Conservation (phyloP, 2,113 vertebrate species). For the Sprattus sprattus region DNA sequence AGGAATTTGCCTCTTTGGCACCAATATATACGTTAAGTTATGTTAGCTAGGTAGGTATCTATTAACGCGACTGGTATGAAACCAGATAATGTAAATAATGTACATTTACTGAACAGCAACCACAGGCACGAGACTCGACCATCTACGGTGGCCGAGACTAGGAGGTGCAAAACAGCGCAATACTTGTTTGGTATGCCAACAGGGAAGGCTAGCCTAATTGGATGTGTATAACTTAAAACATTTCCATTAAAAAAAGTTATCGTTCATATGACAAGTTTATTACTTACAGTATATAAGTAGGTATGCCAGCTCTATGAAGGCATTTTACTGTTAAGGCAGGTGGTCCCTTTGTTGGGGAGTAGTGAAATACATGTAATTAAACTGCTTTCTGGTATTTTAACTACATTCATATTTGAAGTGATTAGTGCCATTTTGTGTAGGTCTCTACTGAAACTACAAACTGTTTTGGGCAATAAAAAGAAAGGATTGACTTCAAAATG, state of each 20-base stretch:
- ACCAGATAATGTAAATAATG: neutral
- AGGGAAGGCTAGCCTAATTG: neutral
- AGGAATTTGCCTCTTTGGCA: neutral
- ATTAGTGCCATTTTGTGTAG: no score
- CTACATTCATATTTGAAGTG: no score
- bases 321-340: no score
- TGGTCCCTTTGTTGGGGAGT: no score
- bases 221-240: neutral
- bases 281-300: neutral
- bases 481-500: no score
- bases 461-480: no score
- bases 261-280: neutral
- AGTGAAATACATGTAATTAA: no score
- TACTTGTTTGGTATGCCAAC: neutral
- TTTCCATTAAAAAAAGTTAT: no score
- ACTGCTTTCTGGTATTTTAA: no score
- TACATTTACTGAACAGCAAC: conserved; percentile 23
- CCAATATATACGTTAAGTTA: neutral
- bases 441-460: no score
- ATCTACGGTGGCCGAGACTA: conserved; percentile 25
- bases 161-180: neutral
- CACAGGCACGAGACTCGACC: conserved; percentile 26
- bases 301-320: neutral
- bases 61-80: neutral
- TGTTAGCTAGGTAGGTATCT: neutral